Percentiles rank a stretch among this genome's conserved stretches.
phyloP scores from a whole-genome alignment of 2,797 vertebrate genomes.

The Chromobotia macracanthus region DNA sequence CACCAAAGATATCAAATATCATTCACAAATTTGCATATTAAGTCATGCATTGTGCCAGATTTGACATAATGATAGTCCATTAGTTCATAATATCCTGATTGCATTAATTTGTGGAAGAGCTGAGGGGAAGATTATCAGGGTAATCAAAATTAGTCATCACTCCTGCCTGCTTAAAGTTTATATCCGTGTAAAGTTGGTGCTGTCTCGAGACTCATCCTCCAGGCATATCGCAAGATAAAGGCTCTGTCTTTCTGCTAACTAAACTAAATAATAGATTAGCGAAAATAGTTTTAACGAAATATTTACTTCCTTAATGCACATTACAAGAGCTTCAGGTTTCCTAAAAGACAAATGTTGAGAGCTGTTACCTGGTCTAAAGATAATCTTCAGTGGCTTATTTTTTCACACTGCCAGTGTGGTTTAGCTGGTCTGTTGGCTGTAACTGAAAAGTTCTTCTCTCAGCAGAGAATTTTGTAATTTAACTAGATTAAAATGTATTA shows the following conservation, averaged over 20 bases:
- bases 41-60: background rate
- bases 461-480: background rate
- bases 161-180: too few species aligned
- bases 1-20: background rate
- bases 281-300: too few species aligned
- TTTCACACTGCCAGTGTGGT: background rate
- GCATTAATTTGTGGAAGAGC: too few species aligned
- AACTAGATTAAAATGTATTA: background rate
- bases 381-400: background rate
- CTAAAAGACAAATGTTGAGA: background rate
- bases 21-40: background rate
- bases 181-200: too few species aligned
- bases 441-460: constrained; percentile 3
- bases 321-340: background rate
- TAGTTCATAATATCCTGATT: background rate
- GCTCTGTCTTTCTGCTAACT: background rate
- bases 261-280: too few species aligned
- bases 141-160: too few species aligned
- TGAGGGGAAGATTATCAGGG: too few species aligned
- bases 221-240: background rate
- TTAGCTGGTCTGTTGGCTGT: background rate
- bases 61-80: background rate
- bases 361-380: background rate
- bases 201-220: background rate
- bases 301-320: constrained; percentile 12